Evolutionary conservation across 1,140 invertebrate species (phyloP), one percentile per base, ranked within the genome.

Genomic region (Limonius californicus): DNA sequence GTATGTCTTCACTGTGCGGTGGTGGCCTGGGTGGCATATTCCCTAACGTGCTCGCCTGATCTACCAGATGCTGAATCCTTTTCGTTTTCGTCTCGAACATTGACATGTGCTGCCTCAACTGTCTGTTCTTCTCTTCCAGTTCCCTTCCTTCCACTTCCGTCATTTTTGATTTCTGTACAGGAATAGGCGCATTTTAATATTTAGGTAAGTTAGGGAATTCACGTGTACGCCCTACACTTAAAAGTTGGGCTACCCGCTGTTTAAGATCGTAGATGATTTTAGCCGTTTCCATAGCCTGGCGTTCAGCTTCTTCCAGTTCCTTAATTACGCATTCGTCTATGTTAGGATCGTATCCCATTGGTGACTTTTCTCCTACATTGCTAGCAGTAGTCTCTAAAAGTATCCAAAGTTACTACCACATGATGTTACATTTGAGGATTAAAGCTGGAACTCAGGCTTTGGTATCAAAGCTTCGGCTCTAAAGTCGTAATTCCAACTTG

Each of bases 81-180:
- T 70, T 74, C 0, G 75, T 76, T 64, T 74, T 76, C 19, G 70
- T 63, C 53, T 76, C 75, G 16, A 76, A 70, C 20, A 74, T 18
- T 20, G 63, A 57, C 74, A 76, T 76, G 53, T 76, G 72, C 11
- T 67, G 61, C 42, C 70, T 75, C 0, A 76, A 50, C 47, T 65
- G 62, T 30, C 62, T 65, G 43, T 76, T 74, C 47, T 72, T 73
- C 6, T 66, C 57, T 59, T 75, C 74, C 42, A 76, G 61, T 68
- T 76, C 75, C 59, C 61, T 68, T 23, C 66, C 55, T 70, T 73
- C 57, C 66, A 59, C 42, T 64, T 54, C 30, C 16, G 47, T 64
- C 42, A 61, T 60, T 32, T 43, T 8, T 12, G 42, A 14, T 56
- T 59, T 60, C 56, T 63, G 21, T 4, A 15, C 30, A 35, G n/a